Evolutionary conservation across 2,888 invertebrate species (phyloP), one percentile per base, ranked within the genome.

Genomic region (Calliopum simillimum): DNA sequence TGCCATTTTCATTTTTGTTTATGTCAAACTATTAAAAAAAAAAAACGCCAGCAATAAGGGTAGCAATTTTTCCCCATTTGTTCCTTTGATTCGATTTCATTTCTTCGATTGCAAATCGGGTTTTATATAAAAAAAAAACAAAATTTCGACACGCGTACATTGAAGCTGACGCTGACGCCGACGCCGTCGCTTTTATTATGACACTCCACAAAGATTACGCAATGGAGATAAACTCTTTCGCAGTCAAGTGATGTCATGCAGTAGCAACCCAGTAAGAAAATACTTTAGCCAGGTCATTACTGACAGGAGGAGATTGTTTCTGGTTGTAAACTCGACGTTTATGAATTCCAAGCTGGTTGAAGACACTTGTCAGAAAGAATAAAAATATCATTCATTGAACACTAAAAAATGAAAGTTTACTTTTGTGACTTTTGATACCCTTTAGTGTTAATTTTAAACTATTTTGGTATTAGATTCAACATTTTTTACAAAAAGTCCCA

Each of bases 201-300:
- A 33, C 8, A 33, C 33, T 33, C n/a, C n/a, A 8, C 8, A 33
- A 33, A 47, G 67, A 41, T 49, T 49, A 58, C 47, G 67, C 41
- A 33, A 5, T 33, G 49, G 47, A 47, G 67, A 67, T 67, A 67
- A 67, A 67, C 67, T 67, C 67, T 67, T 67, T 67, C 33, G 33
- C 41, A 19, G 67, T 49, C 2, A n/a, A 67, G 59, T 67, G 67
- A 67, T 49, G 67, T 67, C 67, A 67, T 49, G 11, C 23, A 33
- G 16, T 43, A 46, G 5, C 8, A 8, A 33, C 33, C 33, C 5
- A 33, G 33, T 33, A 33, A n/a, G 33, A 33, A 8, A 33, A 33
- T 33, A 33, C 2, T 4, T 33, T 8, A 4, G 8, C 8, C 8
- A 33, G 0, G 33, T 33, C 8, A 8, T 3, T 6, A 6, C 8